phyloP scores from a whole-genome alignment of 2,113 vertebrate genomes.

The Pardalotus punctatus region DNA sequence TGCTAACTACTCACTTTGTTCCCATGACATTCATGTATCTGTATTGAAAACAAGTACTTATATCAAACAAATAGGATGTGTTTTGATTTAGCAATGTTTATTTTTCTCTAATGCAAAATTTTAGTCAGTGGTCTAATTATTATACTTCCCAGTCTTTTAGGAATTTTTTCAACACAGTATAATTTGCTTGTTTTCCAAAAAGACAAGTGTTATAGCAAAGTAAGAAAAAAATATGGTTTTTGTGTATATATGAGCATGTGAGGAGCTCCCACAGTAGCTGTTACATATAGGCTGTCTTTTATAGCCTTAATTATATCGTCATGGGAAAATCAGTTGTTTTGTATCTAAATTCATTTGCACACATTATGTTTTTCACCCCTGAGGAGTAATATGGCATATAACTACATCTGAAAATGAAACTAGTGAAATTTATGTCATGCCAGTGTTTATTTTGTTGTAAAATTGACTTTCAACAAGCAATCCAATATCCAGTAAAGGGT shows the following conservation, averaged over 20 bases:
- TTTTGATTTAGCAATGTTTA: background rate
- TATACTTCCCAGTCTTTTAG: background rate
- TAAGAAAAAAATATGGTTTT: slow-evolving; percentile 21
- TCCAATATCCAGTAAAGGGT: slow-evolving; percentile 13
- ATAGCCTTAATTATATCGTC: slow-evolving; percentile 69
- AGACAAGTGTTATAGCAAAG: slow-evolving; percentile 41
- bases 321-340: slow-evolving; percentile 59
- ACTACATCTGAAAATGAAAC: slow-evolving; percentile 61
- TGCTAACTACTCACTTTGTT: background rate
- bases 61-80: background rate
- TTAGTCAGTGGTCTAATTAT: background rate
- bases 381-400: slow-evolving; percentile 65
- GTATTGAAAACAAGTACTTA: background rate
- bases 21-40: background rate
- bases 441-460: slow-evolving; percentile 39
- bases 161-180: slow-evolving; percentile 8
- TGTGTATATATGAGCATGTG: background rate
- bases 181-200: slow-evolving; percentile 6
- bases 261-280: slow-evolving; percentile 57
- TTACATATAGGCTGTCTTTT: slow-evolving; percentile 64
- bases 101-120: slow-evolving; percentile 19
- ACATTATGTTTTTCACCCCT: slow-evolving; percentile 60
- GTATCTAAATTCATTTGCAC: slow-evolving; percentile 71
- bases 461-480: slow-evolving; percentile 59
- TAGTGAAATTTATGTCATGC: slow-evolving; percentile 58